Evolutionary conservation across 64 coral and sea anemone genomes (phyloP).

Genomic region (Cladopsammia gracilis): DNA sequence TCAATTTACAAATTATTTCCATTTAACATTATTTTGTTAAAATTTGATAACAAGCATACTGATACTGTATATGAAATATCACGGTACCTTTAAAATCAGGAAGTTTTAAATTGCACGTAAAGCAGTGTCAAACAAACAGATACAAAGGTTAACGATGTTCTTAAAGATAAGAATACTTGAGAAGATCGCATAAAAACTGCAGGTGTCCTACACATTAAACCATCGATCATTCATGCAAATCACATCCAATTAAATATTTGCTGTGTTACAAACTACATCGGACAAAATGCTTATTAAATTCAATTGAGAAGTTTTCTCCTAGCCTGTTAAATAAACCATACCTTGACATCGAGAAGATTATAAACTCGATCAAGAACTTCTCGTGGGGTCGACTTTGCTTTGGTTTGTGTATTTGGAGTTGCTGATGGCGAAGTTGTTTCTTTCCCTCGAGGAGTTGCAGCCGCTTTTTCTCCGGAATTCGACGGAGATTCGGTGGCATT

Average conservation of each 20-base stretch:
- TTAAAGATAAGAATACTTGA: neutral
- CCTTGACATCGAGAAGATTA: slow-evolving; percentile 38
- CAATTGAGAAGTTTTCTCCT: neutral
- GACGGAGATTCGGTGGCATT: neutral
- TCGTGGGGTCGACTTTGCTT: slow-evolving; percentile 68
- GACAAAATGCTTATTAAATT: too few species aligned
- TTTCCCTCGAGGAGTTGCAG: neutral
- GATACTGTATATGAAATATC: too few species aligned
- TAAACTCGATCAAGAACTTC: slow-evolving; percentile 49
- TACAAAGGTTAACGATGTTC: too few species aligned
- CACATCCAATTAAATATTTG: neutral
- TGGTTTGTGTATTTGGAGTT: neutral
- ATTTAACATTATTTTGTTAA: too few species aligned
- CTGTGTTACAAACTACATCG: too few species aligned
- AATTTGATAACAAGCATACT: too few species aligned
- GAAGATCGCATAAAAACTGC: neutral
- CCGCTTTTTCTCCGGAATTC: slow-evolving; percentile 38
- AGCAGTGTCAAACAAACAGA: too few species aligned
- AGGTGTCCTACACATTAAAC: neutral
- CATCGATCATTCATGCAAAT: neutral
- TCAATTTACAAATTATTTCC: too few species aligned
- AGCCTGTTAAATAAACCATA: neutral
- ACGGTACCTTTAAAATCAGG: too few species aligned
- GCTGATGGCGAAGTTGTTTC: neutral
- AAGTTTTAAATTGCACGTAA: too few species aligned